Conservation (phyloP, 2,113 vertebrate genomes). For the Manacus vitellinus region DNA sequence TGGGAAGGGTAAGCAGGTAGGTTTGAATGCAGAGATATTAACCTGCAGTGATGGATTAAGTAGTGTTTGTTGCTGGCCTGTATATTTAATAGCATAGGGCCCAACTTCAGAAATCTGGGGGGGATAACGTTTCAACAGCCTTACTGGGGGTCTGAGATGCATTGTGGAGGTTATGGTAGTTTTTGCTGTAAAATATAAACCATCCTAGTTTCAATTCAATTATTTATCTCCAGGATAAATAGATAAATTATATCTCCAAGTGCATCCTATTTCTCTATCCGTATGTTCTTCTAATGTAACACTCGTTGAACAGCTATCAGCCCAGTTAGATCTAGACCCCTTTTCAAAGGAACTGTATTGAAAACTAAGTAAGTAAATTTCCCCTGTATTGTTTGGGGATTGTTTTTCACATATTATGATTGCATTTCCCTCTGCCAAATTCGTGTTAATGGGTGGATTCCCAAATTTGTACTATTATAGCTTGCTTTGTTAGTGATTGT, state of each 20-base stretch:
- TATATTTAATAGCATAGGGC: not conserved
- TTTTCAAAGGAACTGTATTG: not conserved
- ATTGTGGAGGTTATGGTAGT: too few species aligned
- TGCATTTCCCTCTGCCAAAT: not conserved
- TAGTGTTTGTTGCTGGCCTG: not conserved
- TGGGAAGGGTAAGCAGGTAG: not conserved
- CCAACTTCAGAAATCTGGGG: not conserved
- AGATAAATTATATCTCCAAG: not conserved
- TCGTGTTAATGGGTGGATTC: not conserved
- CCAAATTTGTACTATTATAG: not conserved
- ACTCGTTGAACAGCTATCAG: not conserved
- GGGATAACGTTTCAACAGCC: not conserved
- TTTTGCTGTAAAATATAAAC: not conserved
- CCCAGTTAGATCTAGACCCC: not conserved
- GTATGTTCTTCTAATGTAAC: not conserved
- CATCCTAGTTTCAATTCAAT: not conserved
- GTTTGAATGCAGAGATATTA: not conserved
- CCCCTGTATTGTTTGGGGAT: not conserved
- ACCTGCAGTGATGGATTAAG: not conserved
- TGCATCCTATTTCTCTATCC: not conserved
- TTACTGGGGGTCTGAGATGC: not conserved
- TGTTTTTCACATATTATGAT: not conserved
- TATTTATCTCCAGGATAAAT: not conserved
- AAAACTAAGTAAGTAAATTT: not conserved
- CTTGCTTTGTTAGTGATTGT: not conserved